Percentiles rank a stretch among this genome's conserved stretches.
These are phyloP conservation scores for Euzophera pinguis DNA, from an alignment of 2,888 invertebrate genomes.

Conservation along the genomic window DNA sequence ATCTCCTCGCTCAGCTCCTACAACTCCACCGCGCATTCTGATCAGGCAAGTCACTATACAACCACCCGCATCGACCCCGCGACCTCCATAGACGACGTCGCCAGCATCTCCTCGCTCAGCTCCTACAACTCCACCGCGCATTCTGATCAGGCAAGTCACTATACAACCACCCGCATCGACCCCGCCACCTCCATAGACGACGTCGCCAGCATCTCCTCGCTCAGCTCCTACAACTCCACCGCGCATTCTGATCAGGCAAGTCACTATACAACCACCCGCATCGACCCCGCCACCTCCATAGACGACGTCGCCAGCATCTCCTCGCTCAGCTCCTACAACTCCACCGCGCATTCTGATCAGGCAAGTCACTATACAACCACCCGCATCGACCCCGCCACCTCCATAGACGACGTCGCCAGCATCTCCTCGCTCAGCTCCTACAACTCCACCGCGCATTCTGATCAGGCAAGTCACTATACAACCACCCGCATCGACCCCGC, in stretches of 20 bases:
- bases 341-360: slow-evolving; percentile 62
- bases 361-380: no score
- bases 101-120: slow-evolving; percentile 67
- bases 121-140: slow-evolving; percentile 64
- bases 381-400: slow-evolving; percentile 41
- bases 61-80: slow-evolving; percentile 32
- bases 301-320: slow-evolving; percentile 71
- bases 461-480: no score
- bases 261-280: no score
- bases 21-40: slow-evolving; percentile 62
- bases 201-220: slow-evolving; percentile 66
- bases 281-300: slow-evolving; percentile 51
- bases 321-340: slow-evolving; percentile 66
- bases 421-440: slow-evolving; percentile 68
- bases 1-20: slow-evolving; percentile 68
- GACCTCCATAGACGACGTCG: slow-evolving; percentile 66
- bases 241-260: slow-evolving; percentile 61
- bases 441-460: slow-evolving; percentile 62
- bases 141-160: no score
- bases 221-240: slow-evolving; percentile 67
- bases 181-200: slow-evolving; percentile 63
- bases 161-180: slow-evolving; percentile 27
- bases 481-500: slow-evolving; percentile 32
- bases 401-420: slow-evolving; percentile 69
- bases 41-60: no score